phyloP scores from a whole-genome alignment of 2,888 invertebrate species.

The Hirudinaria manillensis region DNA sequence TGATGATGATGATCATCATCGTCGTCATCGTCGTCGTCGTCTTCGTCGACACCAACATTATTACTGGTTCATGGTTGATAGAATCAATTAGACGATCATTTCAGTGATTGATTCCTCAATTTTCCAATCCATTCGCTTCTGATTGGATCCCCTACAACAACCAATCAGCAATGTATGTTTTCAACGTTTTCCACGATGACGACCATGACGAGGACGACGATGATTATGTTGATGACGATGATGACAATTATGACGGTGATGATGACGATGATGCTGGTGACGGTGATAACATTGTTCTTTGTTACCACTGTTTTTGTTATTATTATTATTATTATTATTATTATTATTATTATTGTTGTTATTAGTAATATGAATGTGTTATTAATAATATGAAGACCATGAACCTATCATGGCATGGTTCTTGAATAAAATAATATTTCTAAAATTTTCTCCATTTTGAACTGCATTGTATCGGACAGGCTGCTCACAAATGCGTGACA shows the following conservation, averaged over 20 bases:
- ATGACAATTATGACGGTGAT: slow-evolving; percentile 20
- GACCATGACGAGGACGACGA: slow-evolving; percentile 17
- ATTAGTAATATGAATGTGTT: no score
- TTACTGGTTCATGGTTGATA: background rate
- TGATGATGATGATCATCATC: slow-evolving; percentile 22
- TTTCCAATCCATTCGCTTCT: no score
- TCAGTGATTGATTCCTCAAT: no score
- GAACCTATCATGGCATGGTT: no score
- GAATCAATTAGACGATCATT: no score
- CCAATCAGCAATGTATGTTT: no score
- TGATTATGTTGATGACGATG: slow-evolving; percentile 28
- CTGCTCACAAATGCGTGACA: no score
- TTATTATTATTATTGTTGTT: background rate
- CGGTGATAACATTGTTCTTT: background rate
- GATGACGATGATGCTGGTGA: slow-evolving; percentile 26
- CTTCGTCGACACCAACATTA: background rate
- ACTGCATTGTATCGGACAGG: no score
- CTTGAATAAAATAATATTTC: no score
- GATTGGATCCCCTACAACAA: no score
- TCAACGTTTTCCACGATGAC: background rate
- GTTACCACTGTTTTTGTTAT: background rate
- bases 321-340: background rate
- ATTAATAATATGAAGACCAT: no score
- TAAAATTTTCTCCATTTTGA: no score
- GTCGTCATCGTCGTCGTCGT: slow-evolving; percentile 21